Percentiles rank a stretch among this genome's conserved stretches.
Conservation (phyloP, 2,888 invertebrate species). For the Parnassius orleans region DNA sequence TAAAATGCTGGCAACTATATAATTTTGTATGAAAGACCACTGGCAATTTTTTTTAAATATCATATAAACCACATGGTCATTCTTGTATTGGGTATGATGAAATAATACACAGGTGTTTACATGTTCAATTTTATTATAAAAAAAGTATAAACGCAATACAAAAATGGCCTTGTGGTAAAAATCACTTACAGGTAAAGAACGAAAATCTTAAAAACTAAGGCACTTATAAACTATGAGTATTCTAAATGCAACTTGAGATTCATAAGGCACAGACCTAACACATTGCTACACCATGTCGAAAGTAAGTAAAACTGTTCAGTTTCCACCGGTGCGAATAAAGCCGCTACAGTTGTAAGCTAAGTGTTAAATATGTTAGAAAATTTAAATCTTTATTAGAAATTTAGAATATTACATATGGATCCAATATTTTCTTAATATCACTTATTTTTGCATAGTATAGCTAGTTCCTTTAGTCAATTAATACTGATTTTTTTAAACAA, state of each 20-base stretch:
- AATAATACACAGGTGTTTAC: constrained; percentile 61
- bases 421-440: too few species aligned
- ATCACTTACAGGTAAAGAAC: constrained; percentile 27
- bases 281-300: too few species aligned
- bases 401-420: too few species aligned
- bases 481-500: constrained; percentile 38
- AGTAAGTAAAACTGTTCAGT: too few species aligned
- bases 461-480: constrained; percentile 28
- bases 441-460: too few species aligned
- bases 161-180: constrained; percentile 75
- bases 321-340: too few species aligned
- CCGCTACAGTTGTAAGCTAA: too few species aligned
- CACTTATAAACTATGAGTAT: constrained; percentile 38
- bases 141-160: constrained; percentile 57
- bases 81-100: constrained; percentile 62
- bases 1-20: too few species aligned
- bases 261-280: constrained; percentile 24
- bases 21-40: neutral
- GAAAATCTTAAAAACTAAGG: constrained; percentile 38
- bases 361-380: too few species aligned
- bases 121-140: constrained; percentile 56
- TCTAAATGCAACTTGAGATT: constrained; percentile 24
- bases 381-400: too few species aligned
- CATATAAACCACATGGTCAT: constrained; percentile 65
- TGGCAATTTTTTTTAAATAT: constrained; percentile 36